These are phyloP conservation scores for Tychaedon coryphoeus DNA, from an alignment of 2,113 vertebrate genomes.

Conservation along the genomic window DNA sequence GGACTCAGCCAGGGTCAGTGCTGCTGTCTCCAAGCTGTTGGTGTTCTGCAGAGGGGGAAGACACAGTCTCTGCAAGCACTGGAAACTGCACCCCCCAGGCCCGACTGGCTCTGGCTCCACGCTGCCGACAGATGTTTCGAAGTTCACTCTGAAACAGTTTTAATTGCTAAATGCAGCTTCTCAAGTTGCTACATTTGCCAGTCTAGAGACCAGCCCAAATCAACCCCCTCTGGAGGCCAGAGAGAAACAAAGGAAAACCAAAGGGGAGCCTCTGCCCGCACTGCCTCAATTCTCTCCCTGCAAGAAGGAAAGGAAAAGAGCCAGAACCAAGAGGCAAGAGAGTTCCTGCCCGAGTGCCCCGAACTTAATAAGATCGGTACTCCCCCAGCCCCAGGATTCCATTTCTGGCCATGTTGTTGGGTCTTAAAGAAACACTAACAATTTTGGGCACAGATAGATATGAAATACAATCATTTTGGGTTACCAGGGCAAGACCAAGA, in stretches of 20 bases:
- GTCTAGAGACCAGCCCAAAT: not conserved
- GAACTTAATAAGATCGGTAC: not conserved
- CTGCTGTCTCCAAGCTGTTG: not conserved
- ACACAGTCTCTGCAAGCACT: not conserved
- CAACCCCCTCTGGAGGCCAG: not conserved
- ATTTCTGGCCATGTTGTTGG: accelerated
- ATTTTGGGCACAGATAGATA: not conserved
- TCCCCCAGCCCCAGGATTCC: not conserved
- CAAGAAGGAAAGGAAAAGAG: not conserved
- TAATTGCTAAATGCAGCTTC: not conserved
- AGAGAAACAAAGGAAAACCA: not conserved
- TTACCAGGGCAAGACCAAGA: not conserved
- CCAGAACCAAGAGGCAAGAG: not conserved
- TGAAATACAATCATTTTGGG: not conserved
- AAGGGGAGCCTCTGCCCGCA: not conserved
- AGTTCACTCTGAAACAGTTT: not conserved
- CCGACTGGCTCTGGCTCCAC: not conserved
- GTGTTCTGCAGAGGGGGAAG: not conserved
- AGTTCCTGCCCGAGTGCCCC: not conserved
- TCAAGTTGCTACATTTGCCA: not conserved
- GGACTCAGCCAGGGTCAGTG: not conserved
- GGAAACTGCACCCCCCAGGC: not conserved
- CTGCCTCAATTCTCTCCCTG: not conserved
- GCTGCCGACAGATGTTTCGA: not conserved
- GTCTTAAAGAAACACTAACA: not conserved